Evolutionary conservation across 2,113 vertebrate species (phyloP).

Genomic region (Mus pahari): DNA sequence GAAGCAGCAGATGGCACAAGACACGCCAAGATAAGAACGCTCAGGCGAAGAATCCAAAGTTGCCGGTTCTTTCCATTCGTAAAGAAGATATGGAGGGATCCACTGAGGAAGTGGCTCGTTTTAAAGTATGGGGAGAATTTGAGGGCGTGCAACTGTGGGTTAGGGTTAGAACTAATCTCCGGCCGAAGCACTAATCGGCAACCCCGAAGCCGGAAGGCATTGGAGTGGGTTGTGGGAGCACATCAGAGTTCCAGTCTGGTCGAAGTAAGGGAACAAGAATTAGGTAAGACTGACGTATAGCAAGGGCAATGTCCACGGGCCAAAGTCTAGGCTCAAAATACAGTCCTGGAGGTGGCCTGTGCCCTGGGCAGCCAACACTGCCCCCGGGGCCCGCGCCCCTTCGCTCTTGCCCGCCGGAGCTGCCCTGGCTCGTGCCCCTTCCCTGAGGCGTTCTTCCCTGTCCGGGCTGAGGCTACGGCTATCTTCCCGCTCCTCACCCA

Average conservation of each 20-base stretch:
- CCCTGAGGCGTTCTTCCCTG: constrained; percentile 59
- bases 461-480: not conserved
- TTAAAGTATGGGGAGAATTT: constrained; percentile 14
- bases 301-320: not conserved
- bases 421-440: constrained; percentile 48
- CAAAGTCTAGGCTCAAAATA: not conserved
- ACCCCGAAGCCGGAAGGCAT: constrained; percentile 68
- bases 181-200: constrained; percentile 9
- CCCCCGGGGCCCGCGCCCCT: constrained; percentile 60
- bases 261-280: not conserved
- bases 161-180: constrained; percentile 3
- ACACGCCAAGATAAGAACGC: not conserved
- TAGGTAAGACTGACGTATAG: not conserved
- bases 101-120: constrained; percentile 2
- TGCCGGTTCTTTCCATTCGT: constrained; percentile 44
- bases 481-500: constrained; percentile 35
- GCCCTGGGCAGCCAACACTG: constrained; percentile 12
- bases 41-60: constrained; percentile 17
- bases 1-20: constrained; percentile 4
- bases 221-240: constrained; percentile 18
- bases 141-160: constrained; percentile 38
- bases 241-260: constrained; percentile 35
- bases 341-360: not conserved
- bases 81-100: not conserved
- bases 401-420: not conserved